phyloP scores from a whole-genome alignment of 2,797 vertebrate genomes.

The Podargus strigoides region DNA sequence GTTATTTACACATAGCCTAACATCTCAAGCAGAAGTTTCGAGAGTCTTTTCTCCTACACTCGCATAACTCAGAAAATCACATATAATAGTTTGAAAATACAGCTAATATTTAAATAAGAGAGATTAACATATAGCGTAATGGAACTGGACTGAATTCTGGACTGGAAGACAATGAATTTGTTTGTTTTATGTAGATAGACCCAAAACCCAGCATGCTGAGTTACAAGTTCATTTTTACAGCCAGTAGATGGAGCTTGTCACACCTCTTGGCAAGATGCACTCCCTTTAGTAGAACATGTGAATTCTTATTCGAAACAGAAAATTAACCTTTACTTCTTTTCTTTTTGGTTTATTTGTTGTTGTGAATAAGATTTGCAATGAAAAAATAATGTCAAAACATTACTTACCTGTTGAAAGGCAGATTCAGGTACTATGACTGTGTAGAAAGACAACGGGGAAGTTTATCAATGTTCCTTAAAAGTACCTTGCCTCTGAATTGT shows the following conservation, averaged over 20 bases:
- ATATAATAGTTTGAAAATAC: neutral
- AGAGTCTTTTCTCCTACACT: neutral
- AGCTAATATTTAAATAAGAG: neutral
- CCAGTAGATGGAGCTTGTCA: constrained; percentile 56
- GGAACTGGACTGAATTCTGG: neutral
- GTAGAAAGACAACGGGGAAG: neutral
- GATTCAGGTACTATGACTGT: neutral
- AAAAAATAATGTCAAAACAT: neutral
- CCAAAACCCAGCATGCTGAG: neutral
- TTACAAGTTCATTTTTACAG: neutral
- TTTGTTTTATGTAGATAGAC: neutral
- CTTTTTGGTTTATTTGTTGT: neutral
- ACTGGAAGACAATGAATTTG: neutral
- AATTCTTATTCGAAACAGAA: neutral
- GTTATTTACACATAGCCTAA: neutral
- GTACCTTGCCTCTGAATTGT: neutral
- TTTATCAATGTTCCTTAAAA: neutral
- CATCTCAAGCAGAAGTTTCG: neutral
- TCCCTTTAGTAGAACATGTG: neutral
- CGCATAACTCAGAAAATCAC: neutral
- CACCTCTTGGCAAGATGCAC: neutral
- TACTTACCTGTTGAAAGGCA: neutral
- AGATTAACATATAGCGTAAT: neutral
- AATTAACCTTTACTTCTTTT: neutral
- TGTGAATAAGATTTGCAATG: neutral